These are phyloP conservation scores for Aptenodytes forsteri DNA, from an alignment of 2,113 vertebrate genomes.

Conservation along the genomic window DNA sequence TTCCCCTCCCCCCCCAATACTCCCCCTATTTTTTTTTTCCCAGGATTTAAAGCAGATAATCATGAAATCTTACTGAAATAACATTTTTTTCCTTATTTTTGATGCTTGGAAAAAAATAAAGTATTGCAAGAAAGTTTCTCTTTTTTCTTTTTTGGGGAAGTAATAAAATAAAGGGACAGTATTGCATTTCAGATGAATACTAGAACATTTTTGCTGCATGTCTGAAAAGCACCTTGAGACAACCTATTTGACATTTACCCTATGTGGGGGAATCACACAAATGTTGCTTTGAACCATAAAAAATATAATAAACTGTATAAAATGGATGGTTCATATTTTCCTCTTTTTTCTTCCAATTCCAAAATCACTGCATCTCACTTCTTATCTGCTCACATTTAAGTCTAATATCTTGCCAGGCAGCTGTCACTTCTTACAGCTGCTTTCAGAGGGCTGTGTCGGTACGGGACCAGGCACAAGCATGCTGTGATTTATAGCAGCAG, in stretches of 20 bases:
- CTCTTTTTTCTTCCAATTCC: not conserved
- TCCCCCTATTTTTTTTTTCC: rapidly evolving
- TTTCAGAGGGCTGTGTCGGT: not conserved
- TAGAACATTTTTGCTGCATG: not conserved
- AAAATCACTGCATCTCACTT: conserved; percentile 8
- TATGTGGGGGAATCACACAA: not conserved
- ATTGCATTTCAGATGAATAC: not conserved
- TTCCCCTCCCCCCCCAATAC: rapidly evolving
- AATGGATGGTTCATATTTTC: not conserved
- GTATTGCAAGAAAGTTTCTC: not conserved
- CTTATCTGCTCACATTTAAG: conserved; percentile 11
- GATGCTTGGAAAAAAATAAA: not conserved
- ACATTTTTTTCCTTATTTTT: not conserved
- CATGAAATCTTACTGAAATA: not conserved
- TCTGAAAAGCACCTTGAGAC: not conserved
- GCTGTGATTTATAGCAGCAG: not conserved
- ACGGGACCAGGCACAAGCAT: not conserved
- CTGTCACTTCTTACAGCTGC: conserved; percentile 36
- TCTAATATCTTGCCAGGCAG: conserved; percentile 26
- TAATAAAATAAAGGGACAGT: not conserved
- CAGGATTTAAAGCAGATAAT: not conserved
- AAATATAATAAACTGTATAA: not conserved
- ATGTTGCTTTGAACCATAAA: not conserved
- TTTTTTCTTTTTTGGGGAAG: not conserved
- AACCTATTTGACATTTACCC: not conserved